These are phyloP conservation scores for Sisyra nigra DNA, from an alignment of 2,888 invertebrate species.

Conservation along the genomic window DNA sequence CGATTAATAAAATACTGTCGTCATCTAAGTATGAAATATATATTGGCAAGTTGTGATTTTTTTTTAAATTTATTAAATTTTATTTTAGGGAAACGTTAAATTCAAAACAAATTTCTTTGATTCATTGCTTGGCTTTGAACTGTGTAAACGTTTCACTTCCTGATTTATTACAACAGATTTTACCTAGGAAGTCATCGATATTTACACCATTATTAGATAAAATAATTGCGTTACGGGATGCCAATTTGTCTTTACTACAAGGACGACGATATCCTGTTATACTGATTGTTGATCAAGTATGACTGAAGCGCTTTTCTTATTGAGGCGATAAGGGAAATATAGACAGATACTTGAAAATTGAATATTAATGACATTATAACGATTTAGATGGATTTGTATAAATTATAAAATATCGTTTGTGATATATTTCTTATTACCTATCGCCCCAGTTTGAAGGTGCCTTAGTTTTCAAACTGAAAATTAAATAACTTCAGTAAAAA, in stretches of 20 bases:
- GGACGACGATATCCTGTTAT: constrained; percentile 42
- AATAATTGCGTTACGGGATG: constrained; percentile 22
- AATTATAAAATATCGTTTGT: too few relatives aligned
- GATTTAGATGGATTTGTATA: too few relatives aligned
- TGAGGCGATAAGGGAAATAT: neutral
- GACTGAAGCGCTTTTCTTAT: constrained; percentile 13
- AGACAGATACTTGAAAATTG: neutral
- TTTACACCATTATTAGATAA: constrained; percentile 6
- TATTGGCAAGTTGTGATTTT: neutral
- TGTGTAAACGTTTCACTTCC: too few relatives aligned
- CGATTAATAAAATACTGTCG: constrained; percentile 32
- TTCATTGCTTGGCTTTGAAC: constrained; percentile 8
- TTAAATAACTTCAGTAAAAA: too few relatives aligned
- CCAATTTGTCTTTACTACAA: constrained; percentile 26
- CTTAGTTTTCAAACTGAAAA: too few relatives aligned
- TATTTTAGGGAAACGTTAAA: constrained; percentile 13
- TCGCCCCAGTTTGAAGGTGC: too few relatives aligned
- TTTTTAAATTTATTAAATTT: neutral
- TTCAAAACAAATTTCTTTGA: constrained; percentile 2
- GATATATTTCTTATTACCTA: too few relatives aligned
- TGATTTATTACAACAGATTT: too few relatives aligned
- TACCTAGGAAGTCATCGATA: too few relatives aligned
- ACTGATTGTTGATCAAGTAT: constrained; percentile 54
- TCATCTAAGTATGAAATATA: constrained; percentile 17
- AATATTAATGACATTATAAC: neutral